phyloP scores from a whole-genome alignment of 2,113 vertebrate genomes.

The Chionodraco myersi region DNA sequence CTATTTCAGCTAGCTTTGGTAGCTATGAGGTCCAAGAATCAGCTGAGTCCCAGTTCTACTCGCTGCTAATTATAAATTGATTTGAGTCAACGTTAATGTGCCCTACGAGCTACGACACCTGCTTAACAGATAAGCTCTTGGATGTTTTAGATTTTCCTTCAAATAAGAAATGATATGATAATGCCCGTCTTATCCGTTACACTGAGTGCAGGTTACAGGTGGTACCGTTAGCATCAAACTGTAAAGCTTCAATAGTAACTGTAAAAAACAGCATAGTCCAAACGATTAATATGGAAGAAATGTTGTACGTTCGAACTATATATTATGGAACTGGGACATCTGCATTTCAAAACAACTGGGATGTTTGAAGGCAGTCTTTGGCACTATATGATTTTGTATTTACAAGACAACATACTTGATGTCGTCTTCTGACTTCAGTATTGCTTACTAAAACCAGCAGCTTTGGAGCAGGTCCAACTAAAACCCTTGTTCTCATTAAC shows the following conservation, averaged over 20 bases:
- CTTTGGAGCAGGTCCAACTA: background rate
- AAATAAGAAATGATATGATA: background rate
- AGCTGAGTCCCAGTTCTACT: background rate
- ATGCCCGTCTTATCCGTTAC: background rate
- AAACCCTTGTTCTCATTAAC: background rate
- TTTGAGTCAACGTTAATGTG: background rate
- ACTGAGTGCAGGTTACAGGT: background rate
- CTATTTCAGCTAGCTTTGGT: background rate
- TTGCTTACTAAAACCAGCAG: background rate
- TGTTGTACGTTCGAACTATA: background rate
- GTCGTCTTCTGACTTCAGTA: background rate
- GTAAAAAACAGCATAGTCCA: background rate
- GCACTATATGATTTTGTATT: constrained; percentile 4
- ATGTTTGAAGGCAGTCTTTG: constrained; percentile 1
- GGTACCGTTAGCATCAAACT: background rate
- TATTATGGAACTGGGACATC: background rate
- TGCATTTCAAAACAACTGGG: background rate
- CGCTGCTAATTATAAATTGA: background rate
- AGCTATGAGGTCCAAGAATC: background rate
- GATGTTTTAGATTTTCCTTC: background rate
- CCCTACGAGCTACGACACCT: too few relatives aligned
- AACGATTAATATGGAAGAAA: background rate
- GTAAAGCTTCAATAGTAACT: background rate
- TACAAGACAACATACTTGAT: background rate
- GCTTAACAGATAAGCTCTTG: background rate